Conservation (phyloP, 2,888 invertebrate genomes). For the Melieria picta region DNA sequence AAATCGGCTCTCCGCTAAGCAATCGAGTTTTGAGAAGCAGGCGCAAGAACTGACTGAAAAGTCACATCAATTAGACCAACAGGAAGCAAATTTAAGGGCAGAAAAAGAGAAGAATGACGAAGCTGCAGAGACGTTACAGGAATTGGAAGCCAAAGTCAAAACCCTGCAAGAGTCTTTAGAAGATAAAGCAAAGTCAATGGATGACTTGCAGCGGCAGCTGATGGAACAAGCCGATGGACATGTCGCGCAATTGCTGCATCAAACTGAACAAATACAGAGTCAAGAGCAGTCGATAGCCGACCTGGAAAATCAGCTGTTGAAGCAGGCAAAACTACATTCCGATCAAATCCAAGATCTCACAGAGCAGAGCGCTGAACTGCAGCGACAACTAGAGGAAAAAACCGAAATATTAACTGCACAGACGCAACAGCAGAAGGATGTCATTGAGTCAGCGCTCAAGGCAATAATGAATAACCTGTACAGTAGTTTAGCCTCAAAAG, state of each 20-base stretch:
- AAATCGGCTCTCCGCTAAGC: background rate
- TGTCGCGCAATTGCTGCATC: constrained; percentile 9
- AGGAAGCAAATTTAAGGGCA: background rate
- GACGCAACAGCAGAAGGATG: too few relatives aligned
- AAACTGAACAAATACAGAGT: constrained; percentile 25
- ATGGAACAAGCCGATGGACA: constrained; percentile 22
- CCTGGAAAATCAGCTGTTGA: too few relatives aligned
- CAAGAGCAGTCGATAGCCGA: background rate
- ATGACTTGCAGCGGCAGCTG: constrained; percentile 11
- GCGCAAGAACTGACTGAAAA: constrained; percentile 20
- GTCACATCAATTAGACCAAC: constrained; percentile 17
- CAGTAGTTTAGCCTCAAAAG: constrained; percentile 43
- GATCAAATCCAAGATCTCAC: constrained; percentile 21
- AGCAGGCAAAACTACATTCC: too few relatives aligned
- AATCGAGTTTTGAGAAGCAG: constrained; percentile 25
- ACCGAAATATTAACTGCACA: background rate
- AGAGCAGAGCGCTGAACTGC: constrained; percentile 18
- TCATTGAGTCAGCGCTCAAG: constrained; percentile 42
- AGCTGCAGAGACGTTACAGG: constrained; percentile 7
- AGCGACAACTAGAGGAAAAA: constrained; percentile 25
- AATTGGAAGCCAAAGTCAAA: constrained; percentile 10
- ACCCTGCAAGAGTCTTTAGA: constrained; percentile 10
- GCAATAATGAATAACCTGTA: constrained; percentile 56
- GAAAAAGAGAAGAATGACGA: constrained; percentile 15
- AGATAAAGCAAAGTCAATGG: constrained; percentile 22